These are phyloP conservation scores for Macquaria ambigua DNA, from an alignment of 2,113 vertebrate genomes.

Conservation along the genomic window DNA sequence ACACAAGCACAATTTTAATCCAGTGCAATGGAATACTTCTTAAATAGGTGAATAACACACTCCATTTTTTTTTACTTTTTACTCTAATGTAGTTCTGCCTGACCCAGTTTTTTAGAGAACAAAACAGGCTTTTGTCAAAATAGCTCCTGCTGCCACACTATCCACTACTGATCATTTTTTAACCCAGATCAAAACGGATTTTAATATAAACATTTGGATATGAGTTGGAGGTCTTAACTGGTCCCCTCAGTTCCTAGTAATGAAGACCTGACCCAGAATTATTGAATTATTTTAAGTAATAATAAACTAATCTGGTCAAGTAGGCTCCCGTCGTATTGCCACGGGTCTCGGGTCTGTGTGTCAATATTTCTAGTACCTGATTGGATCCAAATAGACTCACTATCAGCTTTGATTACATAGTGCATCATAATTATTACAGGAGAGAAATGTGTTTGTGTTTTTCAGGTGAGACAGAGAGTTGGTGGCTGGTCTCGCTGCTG, in stretches of 20 bases:
- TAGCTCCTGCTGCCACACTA: neutral
- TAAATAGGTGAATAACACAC: constrained; percentile 55
- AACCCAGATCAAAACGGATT: neutral
- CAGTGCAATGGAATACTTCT: constrained; percentile 41
- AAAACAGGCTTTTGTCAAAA: constrained; percentile 26
- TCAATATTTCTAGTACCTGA: neutral
- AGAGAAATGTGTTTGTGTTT: neutral
- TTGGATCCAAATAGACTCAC: neutral
- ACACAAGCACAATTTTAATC: constrained; percentile 45
- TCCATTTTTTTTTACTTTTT: constrained; percentile 31
- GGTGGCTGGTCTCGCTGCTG: neutral
- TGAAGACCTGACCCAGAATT: neutral
- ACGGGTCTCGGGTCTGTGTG: neutral
- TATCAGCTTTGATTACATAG: neutral
- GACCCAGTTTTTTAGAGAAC: constrained; percentile 34
- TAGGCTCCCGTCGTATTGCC: neutral
- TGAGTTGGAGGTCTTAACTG: neutral
- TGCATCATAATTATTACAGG: neutral
- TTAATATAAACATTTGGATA: neutral
- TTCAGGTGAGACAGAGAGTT: constrained; percentile 4
- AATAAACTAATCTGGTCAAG: neutral
- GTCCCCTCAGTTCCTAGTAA: neutral
- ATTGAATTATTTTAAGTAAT: neutral
- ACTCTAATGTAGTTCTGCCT: constrained; percentile 22
- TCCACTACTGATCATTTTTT: neutral